Evolutionary conservation across 2,888 invertebrate species (phyloP).

Genomic region (Tenodera sinensis): DNA sequence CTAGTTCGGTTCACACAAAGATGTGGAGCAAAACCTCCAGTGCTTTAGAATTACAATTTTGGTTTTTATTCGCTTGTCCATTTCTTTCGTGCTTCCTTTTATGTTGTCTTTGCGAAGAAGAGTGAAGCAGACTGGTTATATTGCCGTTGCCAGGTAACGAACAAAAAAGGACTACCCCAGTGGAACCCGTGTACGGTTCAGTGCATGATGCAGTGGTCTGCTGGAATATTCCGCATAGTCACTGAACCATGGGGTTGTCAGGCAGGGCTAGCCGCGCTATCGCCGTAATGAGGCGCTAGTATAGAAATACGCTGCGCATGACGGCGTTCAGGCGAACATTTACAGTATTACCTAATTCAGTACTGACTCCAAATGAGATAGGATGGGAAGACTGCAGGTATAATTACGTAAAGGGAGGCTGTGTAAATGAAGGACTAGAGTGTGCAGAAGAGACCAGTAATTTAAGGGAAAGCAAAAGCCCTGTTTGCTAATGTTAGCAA

Average conservation of each 20-base stretch:
- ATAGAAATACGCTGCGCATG: background rate
- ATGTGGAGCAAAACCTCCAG: background rate
- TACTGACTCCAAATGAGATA: background rate
- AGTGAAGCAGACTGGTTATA: background rate
- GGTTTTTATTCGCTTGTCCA: too few relatives aligned
- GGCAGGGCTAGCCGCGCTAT: background rate
- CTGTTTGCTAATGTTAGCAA: background rate
- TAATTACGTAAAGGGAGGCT: background rate
- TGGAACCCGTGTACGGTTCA: background rate
- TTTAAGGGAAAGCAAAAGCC: background rate
- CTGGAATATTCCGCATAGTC: background rate
- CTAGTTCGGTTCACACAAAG: background rate
- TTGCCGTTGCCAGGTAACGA: background rate
- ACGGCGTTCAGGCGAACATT: background rate
- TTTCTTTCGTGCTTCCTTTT: background rate
- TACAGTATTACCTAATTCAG: background rate
- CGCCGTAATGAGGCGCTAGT: background rate
- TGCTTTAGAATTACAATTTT: background rate
- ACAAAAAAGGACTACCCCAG: background rate
- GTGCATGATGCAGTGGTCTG: background rate
- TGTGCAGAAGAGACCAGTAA: background rate
- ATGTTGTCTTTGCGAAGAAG: background rate
- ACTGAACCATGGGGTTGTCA: background rate
- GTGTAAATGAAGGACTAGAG: background rate
- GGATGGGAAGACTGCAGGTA: background rate